Evolutionary conservation across 2,797 vertebrate species (phyloP), one percentile per base, ranked within the genome.

Genomic region (Pseudomugil tenellus): DNA sequence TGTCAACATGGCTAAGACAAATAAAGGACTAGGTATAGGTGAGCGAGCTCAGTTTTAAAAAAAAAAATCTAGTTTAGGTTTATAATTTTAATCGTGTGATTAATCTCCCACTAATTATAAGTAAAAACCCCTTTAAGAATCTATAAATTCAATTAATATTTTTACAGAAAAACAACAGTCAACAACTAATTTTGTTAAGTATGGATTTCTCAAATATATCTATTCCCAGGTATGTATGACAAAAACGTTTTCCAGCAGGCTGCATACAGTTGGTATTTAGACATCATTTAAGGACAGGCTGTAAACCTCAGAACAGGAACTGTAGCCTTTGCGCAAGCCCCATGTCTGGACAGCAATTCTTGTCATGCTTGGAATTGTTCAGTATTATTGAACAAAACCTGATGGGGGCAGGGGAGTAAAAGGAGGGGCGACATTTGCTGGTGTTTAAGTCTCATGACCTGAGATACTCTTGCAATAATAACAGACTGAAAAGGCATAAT

Each of bases 371-470:
- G 72, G 56, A 74, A 86, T 90, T 70, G 57, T 66, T 86, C 12
- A 4, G 63, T 59, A 59, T 77, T 86, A 89, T 85, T 57, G 57
- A 75, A 85, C 39, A 77, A 49, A 81, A 77, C 48, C 48, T 60
- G 64, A 81, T 58, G 21, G 57, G 34, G 54, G 54, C 28, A 58
- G 11, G 11, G 52, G 66, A 76, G 71, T 78, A 74, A 65, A 76
- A 81, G 76, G 79, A 9, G 8, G 80, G 74, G 79, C 88, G 85
- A 80, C 86, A 87, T 87, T 81, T 76, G 26, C 73, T 76, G 74
- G 68, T 77, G 77, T 92, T 91, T 73, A 84, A 87, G 74, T 90
- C 83, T 84, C 59, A 86, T 89, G 90, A 90, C 86, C 84, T 81
- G 67, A 84, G 87, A 90, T 84, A 84, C 63, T 85, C 62, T 84